Base-by-base conservation (phyloP, 2,797 vertebrate genomes). In the Mus caroli region DNA sequence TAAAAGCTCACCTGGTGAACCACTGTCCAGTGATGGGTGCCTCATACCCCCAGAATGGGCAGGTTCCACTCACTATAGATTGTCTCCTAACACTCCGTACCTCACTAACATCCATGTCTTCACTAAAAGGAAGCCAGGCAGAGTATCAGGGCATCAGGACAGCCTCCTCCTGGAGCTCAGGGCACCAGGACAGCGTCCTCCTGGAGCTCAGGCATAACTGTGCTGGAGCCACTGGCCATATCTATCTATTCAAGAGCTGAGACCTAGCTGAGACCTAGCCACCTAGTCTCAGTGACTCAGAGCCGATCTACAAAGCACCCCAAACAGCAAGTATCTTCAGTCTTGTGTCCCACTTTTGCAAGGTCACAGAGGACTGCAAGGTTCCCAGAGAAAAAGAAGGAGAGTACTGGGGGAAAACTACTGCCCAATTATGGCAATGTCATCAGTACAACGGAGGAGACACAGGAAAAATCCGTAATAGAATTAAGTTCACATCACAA, bases 1-100 rank as follows among this genome's bases (percentile, higher is more conserved):
- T 11, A 4, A 28, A n/a, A 28, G 46, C 34, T 82, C 9, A 54
- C 2, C 0, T 22, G 19, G n/a, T 2, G 2, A n/a, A 52, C 5
- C 22, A 24, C 34, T 60, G 15, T 14, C 50, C 0, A 17, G 43
- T 54, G 46, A 14, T 0, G 11, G 28, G 40, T 28, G 34, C 73
- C 28, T n/a, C 31, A 7, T 20, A 22, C 11, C n/a, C 62, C 6
- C 58, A 1, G 15, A 20, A 19, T 22, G 28, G 58, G 50, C 52
- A 52, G 19, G 83, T 34, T 50, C 79, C 6, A 26, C 54, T 24
- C 46, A 20, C 37, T 43, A 37, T 4, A 37, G 24, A 78, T 34
- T 34, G 9, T 2, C 54, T 12, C 46, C 76, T 40, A 28, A 24
- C 31, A 22, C 50, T 46, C 46, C 12, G 50, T 50, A 50, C 50